phyloP scores from a whole-genome alignment of 2,797 vertebrate species.

The Oreochromis mossambicus region DNA sequence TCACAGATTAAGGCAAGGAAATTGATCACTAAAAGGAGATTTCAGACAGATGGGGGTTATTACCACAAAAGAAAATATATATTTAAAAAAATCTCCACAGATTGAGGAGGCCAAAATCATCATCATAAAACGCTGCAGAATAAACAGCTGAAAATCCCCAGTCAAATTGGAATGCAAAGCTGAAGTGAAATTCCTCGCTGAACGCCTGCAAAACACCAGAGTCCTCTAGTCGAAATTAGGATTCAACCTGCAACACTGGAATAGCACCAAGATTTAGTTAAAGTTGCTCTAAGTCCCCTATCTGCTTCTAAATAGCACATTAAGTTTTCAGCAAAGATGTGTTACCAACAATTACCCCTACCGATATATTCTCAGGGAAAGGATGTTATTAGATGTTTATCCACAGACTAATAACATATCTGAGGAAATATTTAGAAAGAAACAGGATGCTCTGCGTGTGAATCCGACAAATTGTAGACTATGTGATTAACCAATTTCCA shows the following conservation, averaged over 20 bases:
- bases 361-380: background rate
- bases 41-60: constrained; percentile 34
- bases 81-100: background rate
- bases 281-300: constrained; percentile 9
- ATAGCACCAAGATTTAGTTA: constrained; percentile 30
- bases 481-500: background rate
- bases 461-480: background rate
- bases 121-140: constrained; percentile 10
- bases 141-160: constrained; percentile 44
- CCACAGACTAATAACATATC: background rate
- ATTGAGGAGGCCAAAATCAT: constrained; percentile 25
- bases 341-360: background rate
- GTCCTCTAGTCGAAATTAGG: constrained; percentile 37
- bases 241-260: constrained; percentile 42
- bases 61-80: constrained; percentile 1
- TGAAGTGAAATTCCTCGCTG: constrained; percentile 9
- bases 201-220: constrained; percentile 29
- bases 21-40: constrained; percentile 47
- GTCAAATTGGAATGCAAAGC: constrained; percentile 53
- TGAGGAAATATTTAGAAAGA: background rate
- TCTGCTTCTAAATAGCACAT: constrained; percentile 52
- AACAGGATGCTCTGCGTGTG: background rate
- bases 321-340: constrained; percentile 11
- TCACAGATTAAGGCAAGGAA: constrained; percentile 37
- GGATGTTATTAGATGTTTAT: background rate